Conservation (phyloP, 2,113 vertebrate genomes). For the Motacilla tschutschensis region DNA sequence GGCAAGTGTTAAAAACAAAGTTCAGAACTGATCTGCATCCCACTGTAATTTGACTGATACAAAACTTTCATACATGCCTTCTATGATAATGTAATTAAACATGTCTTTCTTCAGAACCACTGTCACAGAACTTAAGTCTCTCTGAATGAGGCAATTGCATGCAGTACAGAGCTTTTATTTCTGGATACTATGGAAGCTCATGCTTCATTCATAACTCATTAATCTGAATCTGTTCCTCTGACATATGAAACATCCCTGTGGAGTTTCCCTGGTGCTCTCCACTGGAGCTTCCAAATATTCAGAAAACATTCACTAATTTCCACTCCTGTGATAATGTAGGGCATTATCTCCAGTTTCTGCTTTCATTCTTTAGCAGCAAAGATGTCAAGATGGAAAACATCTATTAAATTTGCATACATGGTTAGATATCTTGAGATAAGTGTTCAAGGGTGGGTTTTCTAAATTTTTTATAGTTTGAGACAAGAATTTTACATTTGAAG, state of each 20-base stretch:
- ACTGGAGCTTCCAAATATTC: not conserved
- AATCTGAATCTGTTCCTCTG: not conserved
- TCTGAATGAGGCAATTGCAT: not conserved
- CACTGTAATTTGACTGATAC: not conserved
- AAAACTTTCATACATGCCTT: not conserved
- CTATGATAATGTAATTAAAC: not conserved
- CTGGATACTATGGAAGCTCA: not conserved
- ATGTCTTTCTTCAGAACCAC: not conserved
- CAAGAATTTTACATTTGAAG: not conserved
- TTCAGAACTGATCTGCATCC: not conserved
- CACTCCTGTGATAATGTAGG: not conserved
- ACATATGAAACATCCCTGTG: not conserved
- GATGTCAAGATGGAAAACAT: not conserved
- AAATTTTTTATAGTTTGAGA: not conserved
- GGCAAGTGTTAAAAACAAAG: not conserved
- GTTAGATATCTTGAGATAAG: not conserved
- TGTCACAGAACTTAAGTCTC: not conserved
- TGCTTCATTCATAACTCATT: not conserved
- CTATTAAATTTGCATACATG: not conserved
- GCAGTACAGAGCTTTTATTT: not conserved
- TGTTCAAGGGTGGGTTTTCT: not conserved
- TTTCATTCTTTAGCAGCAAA: not conserved
- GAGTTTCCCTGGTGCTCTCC: not conserved
- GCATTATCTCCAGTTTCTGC: not conserved
- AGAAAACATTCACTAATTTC: not conserved